Percentiles rank a stretch among this genome's conserved stretches.
Evolutionary conservation across 1,140 invertebrate genomes (phyloP).

Genomic region (Schlechtendalia chinensis): DNA sequence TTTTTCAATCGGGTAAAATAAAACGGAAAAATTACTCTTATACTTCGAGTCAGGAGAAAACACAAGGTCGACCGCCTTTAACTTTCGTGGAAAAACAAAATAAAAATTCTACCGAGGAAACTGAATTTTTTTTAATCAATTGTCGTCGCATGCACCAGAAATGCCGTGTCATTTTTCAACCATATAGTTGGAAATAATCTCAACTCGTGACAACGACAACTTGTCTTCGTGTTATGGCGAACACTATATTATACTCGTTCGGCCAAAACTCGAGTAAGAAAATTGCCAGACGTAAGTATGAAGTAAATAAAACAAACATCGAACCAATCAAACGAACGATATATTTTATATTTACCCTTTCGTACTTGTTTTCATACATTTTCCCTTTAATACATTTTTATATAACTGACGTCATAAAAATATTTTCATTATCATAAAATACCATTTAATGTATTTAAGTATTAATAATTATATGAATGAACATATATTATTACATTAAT

Average conservation of each 20-base stretch:
- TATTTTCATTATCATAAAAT: no score
- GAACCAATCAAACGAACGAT: not conserved
- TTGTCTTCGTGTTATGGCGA: not conserved
- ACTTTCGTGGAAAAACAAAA: not conserved
- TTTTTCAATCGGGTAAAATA: no score
- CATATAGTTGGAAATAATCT: not conserved
- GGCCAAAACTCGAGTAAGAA: not conserved
- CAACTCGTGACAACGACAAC: not conserved
- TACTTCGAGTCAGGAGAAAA: no score
- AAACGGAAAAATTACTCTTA: no score
- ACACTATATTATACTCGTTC: not conserved
- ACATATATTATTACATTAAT: no score
- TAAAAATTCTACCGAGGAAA: not conserved
- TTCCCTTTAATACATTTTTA: not conserved
- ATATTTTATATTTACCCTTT: not conserved
- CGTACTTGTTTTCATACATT: no score
- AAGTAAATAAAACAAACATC: not conserved
- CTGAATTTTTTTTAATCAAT: not conserved
- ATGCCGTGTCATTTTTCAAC: not conserved
- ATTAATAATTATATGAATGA: no score
- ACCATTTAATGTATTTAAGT: no score
- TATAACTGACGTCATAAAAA: not conserved
- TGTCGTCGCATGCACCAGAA: not conserved
- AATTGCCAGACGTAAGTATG: not conserved
- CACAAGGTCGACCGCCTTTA: no score